Percentiles rank a stretch among this genome's conserved stretches.
phyloP scores from a whole-genome alignment of 1,140 invertebrate genomes.

The Atta cephalotes region DNA sequence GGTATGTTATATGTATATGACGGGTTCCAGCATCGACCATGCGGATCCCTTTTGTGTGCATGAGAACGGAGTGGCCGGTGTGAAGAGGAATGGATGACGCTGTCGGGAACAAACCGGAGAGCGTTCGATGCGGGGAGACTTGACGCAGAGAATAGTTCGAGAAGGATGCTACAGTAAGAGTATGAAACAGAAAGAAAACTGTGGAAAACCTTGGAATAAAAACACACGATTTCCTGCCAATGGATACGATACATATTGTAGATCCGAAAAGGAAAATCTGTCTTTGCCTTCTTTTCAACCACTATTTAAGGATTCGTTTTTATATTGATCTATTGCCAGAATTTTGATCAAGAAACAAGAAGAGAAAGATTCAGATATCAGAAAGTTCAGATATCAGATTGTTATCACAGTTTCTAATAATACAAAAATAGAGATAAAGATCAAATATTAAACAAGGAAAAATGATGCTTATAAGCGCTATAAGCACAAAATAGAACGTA shows the following conservation, averaged over 20 bases:
- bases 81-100: slow-evolving; percentile 53
- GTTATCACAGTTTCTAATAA: background rate
- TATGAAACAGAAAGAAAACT: slow-evolving; percentile 14
- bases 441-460: no score
- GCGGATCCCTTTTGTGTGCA: slow-evolving; percentile 66
- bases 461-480: no score
- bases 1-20: slow-evolving; percentile 27
- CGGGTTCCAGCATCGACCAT: slow-evolving; percentile 68
- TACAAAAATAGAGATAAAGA: background rate
- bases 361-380: background rate
- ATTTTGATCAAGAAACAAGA: slow-evolving; percentile 31
- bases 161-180: slow-evolving; percentile 1
- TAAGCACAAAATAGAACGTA: no score
- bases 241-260: background rate
- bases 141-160: slow-evolving; percentile 23
- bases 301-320: background rate
- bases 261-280: no score
- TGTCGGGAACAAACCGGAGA: slow-evolving; percentile 27
- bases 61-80: slow-evolving; percentile 46
- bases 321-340: background rate
- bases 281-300: background rate
- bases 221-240: slow-evolving; percentile 42
- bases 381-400: background rate
- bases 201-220: slow-evolving; percentile 1
- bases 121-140: background rate